A percentile compares a stretch with the other conserved stretches of the same genome.
Evolutionary conservation across 2,888 invertebrate genomes (phyloP).

Genomic region (Synanthedon tipuliformis): DNA sequence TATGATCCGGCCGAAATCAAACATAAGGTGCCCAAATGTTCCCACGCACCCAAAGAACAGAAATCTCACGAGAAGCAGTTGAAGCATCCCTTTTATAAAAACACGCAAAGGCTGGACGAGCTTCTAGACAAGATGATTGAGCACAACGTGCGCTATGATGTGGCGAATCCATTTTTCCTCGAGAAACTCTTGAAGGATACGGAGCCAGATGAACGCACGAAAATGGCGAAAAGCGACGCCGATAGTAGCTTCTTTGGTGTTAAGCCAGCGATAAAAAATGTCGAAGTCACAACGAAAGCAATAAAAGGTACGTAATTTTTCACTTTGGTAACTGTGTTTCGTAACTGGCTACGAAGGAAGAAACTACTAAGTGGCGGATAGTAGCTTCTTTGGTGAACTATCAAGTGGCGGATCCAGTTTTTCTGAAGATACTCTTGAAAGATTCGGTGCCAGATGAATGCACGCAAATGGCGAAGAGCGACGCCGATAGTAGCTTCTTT

Average conservation of each 20-base stretch:
- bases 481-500: not conserved
- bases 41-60: constrained; percentile 28
- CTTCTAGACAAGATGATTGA: constrained; percentile 29
- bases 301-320: too few species aligned
- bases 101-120: constrained; percentile 37
- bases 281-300: too few species aligned
- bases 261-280: too few species aligned
- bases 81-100: constrained; percentile 44
- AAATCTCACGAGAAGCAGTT: constrained; percentile 33
- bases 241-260: not conserved
- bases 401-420: too few species aligned
- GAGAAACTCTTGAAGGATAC: not conserved
- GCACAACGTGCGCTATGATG: constrained; percentile 6
- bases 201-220: not conserved
- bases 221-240: not conserved
- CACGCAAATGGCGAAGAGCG: not conserved
- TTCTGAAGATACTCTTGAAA: not conserved
- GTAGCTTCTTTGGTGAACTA: too few species aligned
- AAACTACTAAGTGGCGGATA: not conserved
- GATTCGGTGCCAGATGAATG: not conserved
- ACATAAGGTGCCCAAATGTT: constrained; percentile 33
- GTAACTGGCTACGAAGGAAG: too few species aligned
- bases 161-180: not conserved
- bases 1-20: constrained; percentile 18
- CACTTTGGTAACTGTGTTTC: too few species aligned